phyloP scores from a whole-genome alignment of 2,888 invertebrate genomes.

The Philhelius pedissequus region DNA sequence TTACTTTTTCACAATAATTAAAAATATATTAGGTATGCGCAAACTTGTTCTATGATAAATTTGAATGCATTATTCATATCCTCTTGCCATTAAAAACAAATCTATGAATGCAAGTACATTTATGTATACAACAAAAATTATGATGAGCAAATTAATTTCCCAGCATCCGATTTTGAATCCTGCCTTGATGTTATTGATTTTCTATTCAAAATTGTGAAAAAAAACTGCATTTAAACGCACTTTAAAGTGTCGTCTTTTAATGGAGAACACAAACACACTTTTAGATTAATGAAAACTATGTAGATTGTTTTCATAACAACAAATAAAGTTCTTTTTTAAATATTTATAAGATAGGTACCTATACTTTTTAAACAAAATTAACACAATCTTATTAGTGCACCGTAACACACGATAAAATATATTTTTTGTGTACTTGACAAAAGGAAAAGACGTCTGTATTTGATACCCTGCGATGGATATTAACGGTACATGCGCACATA shows the following conservation, averaged over 20 bases:
- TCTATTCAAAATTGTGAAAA: conserved; percentile 7
- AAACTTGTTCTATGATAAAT: background rate
- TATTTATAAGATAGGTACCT: no score
- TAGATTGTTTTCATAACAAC: background rate
- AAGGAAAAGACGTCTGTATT: conserved; percentile 46
- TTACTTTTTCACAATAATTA: conserved; percentile 3
- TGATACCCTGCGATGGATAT: background rate
- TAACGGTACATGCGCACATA: conserved; percentile 43
- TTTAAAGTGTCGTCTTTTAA: background rate
- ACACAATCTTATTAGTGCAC: background rate
- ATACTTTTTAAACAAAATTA: conserved; percentile 24
- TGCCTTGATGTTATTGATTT: conserved; percentile 60
- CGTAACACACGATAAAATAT: conserved; percentile 23
- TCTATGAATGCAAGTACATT: background rate
- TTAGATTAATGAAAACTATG: background rate
- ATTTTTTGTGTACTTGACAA: conserved; percentile 46
- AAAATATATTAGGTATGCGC: conserved; percentile 1
- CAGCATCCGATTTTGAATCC: conserved; percentile 50
- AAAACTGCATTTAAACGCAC: background rate
- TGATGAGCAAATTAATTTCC: background rate
- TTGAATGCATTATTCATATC: background rate
- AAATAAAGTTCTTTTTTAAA: no score
- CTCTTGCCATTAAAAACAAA: background rate
- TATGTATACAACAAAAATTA: background rate
- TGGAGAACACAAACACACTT: background rate